Evolutionary conservation across 2,797 vertebrate species (phyloP).

Genomic region (Hirundo rustica): DNA sequence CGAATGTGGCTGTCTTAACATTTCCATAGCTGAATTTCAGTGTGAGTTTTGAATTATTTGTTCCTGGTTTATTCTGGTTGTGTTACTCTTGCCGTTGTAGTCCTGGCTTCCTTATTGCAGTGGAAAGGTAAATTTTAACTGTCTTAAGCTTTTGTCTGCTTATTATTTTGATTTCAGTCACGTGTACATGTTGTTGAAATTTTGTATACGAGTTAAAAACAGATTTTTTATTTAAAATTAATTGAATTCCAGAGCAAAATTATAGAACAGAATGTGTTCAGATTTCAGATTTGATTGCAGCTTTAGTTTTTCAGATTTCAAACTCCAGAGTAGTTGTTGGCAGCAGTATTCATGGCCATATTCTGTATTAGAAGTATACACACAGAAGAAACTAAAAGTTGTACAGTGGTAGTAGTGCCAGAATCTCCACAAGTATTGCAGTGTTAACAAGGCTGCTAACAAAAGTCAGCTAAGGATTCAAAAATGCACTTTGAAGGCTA

Average conservation of each 20-base stretch:
- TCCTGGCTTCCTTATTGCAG: not conserved
- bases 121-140: not conserved
- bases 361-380: not conserved
- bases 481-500: not conserved
- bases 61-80: not conserved
- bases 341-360: not conserved
- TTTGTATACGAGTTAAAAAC: not conserved
- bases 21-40: not conserved
- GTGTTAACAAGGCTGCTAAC: not conserved
- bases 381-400: not conserved
- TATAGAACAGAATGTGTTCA: not conserved
- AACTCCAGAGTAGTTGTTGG: not conserved
- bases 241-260: not conserved
- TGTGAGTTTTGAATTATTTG: not conserved
- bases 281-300: not conserved
- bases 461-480: not conserved
- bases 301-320: not conserved
- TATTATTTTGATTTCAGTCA: not conserved
- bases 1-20: accelerated
- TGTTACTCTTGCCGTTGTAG: not conserved
- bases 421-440: not conserved
- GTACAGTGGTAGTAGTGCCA: not conserved
- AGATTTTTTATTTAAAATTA: not conserved
- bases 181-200: not conserved
- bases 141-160: not conserved